Evolutionary conservation across 92 coral and sea anemone genomes (phyloP).

Genomic region (Porites rus): DNA sequence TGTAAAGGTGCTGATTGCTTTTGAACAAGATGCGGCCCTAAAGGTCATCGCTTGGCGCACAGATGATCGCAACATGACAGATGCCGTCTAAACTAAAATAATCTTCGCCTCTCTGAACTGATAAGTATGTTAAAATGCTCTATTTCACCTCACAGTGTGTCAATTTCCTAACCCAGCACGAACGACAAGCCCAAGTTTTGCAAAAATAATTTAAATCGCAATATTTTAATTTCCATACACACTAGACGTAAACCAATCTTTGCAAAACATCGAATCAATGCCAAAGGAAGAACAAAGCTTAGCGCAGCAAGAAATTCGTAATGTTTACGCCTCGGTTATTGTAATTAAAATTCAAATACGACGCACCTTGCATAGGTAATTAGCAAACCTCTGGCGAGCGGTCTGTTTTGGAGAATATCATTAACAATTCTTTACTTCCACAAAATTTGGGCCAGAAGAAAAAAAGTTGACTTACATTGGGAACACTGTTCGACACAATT

Average conservation of each 20-base stretch:
- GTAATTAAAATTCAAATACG: conserved; percentile 29
- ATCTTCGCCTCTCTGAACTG: background rate
- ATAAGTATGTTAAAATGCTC: background rate
- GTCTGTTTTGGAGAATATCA: conserved; percentile 32
- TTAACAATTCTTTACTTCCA: conserved; percentile 1
- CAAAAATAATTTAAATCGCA: background rate
- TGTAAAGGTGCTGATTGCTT: background rate
- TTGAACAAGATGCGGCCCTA: background rate
- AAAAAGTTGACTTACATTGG: background rate
- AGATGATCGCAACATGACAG: background rate
- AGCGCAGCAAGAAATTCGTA: conserved; percentile 18
- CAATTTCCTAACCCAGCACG: background rate
- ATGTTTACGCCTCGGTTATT: conserved; percentile 28
- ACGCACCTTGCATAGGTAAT: conserved; percentile 31
- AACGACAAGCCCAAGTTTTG: background rate
- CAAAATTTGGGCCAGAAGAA: background rate
- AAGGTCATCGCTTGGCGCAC: conserved; percentile 25
- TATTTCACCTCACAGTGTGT: background rate
- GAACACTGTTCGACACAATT: background rate
- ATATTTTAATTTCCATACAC: background rate
- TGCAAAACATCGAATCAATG: conserved; percentile 16
- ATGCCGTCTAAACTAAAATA: background rate
- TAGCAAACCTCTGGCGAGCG: conserved; percentile 19
- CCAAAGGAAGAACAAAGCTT: conserved; percentile 3
- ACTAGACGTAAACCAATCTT: conserved; percentile 32